Base-by-base conservation (phyloP, 2,113 vertebrate genomes). In the Chascanopsetta lugubris region DNA sequence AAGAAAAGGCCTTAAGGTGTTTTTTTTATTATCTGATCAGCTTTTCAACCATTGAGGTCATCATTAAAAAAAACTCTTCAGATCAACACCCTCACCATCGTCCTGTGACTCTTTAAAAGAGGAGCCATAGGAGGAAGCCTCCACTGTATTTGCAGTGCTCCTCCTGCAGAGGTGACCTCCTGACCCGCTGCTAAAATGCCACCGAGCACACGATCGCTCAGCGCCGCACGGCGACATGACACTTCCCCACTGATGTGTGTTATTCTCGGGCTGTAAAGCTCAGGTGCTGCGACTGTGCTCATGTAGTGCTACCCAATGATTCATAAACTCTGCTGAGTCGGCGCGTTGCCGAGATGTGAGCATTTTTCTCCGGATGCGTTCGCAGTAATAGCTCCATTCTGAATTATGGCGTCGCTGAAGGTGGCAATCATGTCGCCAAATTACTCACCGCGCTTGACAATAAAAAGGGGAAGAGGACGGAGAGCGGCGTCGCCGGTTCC, bases 321-420 rank as follows among this genome's bases (percentile, higher is more conserved):
- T 84, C 85, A 84, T 85, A 80, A 87, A 85, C 65, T 81, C 63
- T 82, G 87, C 87, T 80, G 87, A 85, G 64, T 75, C 71, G 45
- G 87, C 83, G 61, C 66, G 85, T 85, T 72, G 67, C 73, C 46
- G 75, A 57, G 75, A 79, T 47, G 79, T 72, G 82, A 65, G 70
- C 80, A 86, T 88, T 86, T 78, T 79, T 83, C 78, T 80, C 54
- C 66, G 27, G 61, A 77, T 85, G 72, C 25, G 77, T 50, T 81
- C 72, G 4, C 60, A 27, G 72, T 69, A 73, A 83, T 69, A 34
- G 80, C 72, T 42, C 43, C 5, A 18, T 48, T 51, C 67, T 75
- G 72, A 81, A 72, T 83, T 76, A 76, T 56, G 34, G 78, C 30
- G 17, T 59, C 36, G 77, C 78, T 82, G 77, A 85, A 83, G 63